These are phyloP conservation scores for Papilio gigon DNA, from an alignment of 2,888 invertebrate species.

Conservation along the genomic window DNA sequence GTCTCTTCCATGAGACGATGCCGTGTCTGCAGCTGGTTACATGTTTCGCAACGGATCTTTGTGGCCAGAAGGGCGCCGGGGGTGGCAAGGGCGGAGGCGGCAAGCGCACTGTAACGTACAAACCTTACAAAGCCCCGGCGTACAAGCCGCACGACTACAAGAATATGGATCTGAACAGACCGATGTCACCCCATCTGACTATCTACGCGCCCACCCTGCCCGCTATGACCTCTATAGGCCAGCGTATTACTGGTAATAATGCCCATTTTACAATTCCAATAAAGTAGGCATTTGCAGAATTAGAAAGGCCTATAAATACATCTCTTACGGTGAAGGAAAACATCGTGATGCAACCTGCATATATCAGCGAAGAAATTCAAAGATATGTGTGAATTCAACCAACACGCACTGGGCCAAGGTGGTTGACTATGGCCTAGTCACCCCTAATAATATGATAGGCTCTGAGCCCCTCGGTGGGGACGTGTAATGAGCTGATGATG, in stretches of 20 bases:
- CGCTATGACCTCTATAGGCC: constrained; percentile 89
- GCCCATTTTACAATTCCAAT: not conserved
- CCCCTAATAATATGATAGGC: too few species aligned
- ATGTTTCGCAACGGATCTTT: not conserved
- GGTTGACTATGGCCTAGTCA: too few species aligned
- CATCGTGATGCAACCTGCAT: too few species aligned
- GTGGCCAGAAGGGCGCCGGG: constrained; percentile 4
- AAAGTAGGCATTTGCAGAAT: too few species aligned
- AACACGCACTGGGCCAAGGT: too few species aligned
- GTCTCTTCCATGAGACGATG: constrained; percentile 3
- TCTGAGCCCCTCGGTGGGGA: too few species aligned
- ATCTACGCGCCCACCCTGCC: constrained; percentile 91
- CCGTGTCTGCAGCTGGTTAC: constrained; percentile 19
- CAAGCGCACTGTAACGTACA: constrained; percentile 52
- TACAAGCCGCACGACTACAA: constrained; percentile 84
- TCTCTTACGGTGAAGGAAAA: too few species aligned
- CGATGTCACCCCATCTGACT: constrained; percentile 92
- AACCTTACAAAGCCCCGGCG: constrained; percentile 54
- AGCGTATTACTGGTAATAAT: constrained; percentile 86
- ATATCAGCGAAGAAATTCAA: too few species aligned
- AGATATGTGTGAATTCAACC: too few species aligned
- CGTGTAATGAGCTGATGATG: too few species aligned
- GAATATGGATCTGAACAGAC: constrained; percentile 88
- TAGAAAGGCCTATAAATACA: too few species aligned
- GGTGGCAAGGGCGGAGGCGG: constrained; percentile 38